Conservation (phyloP, 1,140 invertebrate species). For the Drosophila kohkoa region DNA sequence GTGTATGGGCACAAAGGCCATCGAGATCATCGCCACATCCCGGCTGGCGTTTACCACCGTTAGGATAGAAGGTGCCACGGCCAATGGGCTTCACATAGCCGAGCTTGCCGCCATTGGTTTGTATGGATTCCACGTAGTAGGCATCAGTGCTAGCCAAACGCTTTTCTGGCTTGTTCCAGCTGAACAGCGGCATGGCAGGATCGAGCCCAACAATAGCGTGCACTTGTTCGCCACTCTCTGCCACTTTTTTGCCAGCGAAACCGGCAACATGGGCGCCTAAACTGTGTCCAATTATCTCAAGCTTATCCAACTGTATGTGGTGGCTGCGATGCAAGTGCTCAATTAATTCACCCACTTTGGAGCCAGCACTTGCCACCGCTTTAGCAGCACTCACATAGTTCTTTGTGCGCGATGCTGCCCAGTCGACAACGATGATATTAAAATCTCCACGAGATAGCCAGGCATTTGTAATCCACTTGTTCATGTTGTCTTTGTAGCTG, state of each 20-base stretch:
- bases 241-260: slow-evolving; percentile 85
- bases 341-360: slow-evolving; percentile 85
- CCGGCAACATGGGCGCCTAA: slow-evolving; percentile 88
- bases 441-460: slow-evolving; percentile 83
- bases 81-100: slow-evolving; percentile 85
- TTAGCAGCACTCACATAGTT: slow-evolving; percentile 82
- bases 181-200: slow-evolving; percentile 85
- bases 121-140: slow-evolving; percentile 89
- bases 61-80: slow-evolving; percentile 86
- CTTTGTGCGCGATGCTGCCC: slow-evolving; percentile 76
- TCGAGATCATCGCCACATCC: slow-evolving; percentile 85
- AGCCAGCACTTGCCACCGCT: slow-evolving; percentile 85
- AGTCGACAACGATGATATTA: slow-evolving; percentile 87
- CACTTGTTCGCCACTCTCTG: slow-evolving; percentile 37
- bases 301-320: slow-evolving; percentile 85
- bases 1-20: slow-evolving; percentile 78
- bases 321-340: slow-evolving; percentile 79
- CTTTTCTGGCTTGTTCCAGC: slow-evolving; percentile 75
- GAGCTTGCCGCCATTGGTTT: slow-evolving; percentile 88
- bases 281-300: slow-evolving; percentile 88
- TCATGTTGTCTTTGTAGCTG: slow-evolving; percentile 16
- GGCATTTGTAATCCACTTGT: slow-evolving; percentile 62
- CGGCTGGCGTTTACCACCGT: slow-evolving; percentile 86
- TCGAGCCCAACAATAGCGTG: slow-evolving; percentile 85
- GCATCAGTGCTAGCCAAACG: slow-evolving; percentile 89